These are phyloP conservation scores for Tetropium fuscum DNA, from an alignment of 2,888 invertebrate species.

Conservation along the genomic window DNA sequence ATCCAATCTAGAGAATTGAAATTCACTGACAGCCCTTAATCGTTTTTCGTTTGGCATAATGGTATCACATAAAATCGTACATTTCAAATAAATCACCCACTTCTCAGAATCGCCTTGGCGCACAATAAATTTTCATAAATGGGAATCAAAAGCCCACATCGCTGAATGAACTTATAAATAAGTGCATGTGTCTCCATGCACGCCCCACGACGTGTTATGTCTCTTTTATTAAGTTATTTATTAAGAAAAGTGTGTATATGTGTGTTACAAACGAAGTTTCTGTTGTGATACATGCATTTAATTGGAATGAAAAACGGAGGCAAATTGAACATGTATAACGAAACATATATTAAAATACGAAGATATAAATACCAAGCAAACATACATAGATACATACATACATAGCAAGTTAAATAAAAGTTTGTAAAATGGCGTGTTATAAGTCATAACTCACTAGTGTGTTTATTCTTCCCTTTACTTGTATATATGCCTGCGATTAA, in stretches of 20 bases:
- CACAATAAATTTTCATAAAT: constrained; percentile 36
- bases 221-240: constrained; percentile 22
- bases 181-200: constrained; percentile 18
- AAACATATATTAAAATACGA: too few species aligned
- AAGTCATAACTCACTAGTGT: too few species aligned
- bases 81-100: constrained; percentile 32
- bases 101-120: constrained; percentile 24
- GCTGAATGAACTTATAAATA: constrained; percentile 33
- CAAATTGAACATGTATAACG: too few species aligned
- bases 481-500: too few species aligned
- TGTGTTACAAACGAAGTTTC: too few species aligned
- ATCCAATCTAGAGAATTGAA: constrained; percentile 1
- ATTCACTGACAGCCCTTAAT: background rate
- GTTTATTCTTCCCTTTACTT: too few species aligned
- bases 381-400: too few species aligned
- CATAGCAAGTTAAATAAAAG: too few species aligned
- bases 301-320: too few species aligned
- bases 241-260: background rate
- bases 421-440: too few species aligned
- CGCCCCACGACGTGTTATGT: constrained; percentile 27
- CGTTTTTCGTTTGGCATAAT: constrained; percentile 24
- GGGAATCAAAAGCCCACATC: constrained; percentile 36
- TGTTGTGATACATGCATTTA: too few species aligned
- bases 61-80: constrained; percentile 31
- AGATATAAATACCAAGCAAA: too few species aligned